Base-by-base conservation (phyloP, 2,888 invertebrate species). In the Helleia helle region DNA sequence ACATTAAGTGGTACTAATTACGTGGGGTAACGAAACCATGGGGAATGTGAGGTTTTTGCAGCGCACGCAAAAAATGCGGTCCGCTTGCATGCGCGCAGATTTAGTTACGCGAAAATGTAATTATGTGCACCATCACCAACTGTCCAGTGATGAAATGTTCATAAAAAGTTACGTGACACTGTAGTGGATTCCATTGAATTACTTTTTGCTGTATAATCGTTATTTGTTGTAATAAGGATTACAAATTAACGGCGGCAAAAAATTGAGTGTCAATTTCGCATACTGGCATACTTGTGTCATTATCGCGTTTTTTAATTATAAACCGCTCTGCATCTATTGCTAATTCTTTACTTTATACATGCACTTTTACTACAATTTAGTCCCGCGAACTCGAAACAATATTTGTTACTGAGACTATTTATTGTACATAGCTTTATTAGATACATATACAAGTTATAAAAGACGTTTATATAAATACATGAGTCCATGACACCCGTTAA, bases 141-240 rank as follows among this genome's bases (percentile, higher is more conserved):
- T 65, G 71, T 68, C 65, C 59, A 58, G 62, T 72, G 68, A 71
- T 69, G 71, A 77, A 77, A 76, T 73, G 71, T 62, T 49, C 49
- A 58, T 56, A 76, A 74, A 73, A 79, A 77, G 59, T 74, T 68
- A 60, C 64, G 56, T 67, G 71, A 75, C 51, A 44, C 44, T 29
- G 42, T 47, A 42, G 46, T 44, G 40, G 42, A 41, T 41, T 47
- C 49, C 48, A 52, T 47, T 46, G 46, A 43, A 47, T 50, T 51
- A 48, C 43, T 36, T 41, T 34, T 44, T 36, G 26, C 31, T 11
- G 14, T 28, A 25, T 36, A 38, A 31, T 41, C 36, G 37, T 42
- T 30, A 42, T 28, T 22, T 28, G 17, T 38, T 38, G 34, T 45
- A 45, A 46, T 31, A 13, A 24, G 24, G 24, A 17, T 31, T 18